phyloP scores from a whole-genome alignment of 2,797 vertebrate genomes.

The Siniperca undulata region DNA sequence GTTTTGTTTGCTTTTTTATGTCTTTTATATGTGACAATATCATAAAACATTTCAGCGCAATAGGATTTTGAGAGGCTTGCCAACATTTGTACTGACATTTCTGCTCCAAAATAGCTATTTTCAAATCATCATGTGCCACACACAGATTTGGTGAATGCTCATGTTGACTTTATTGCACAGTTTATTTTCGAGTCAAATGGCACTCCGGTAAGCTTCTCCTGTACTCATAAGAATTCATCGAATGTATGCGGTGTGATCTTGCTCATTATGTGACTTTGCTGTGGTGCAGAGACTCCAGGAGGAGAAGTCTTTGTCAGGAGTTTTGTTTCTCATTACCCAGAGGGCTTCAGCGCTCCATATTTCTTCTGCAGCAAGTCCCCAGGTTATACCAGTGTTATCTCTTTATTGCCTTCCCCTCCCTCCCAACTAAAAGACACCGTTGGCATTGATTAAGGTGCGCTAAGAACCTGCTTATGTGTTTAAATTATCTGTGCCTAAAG shows the following conservation, averaged over 20 bases:
- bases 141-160: slow-evolving; percentile 40
- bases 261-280: slow-evolving; percentile 81
- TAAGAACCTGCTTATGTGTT: slow-evolving; percentile 89
- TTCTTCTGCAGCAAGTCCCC: slow-evolving; percentile 84
- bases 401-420: slow-evolving; percentile 82
- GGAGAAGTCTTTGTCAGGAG: slow-evolving; percentile 87
- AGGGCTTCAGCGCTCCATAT: slow-evolving; percentile 81
- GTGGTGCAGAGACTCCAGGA: slow-evolving; percentile 75
- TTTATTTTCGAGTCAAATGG: slow-evolving; percentile 61
- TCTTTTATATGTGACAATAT: slow-evolving; percentile 46
- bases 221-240: slow-evolving; percentile 55
- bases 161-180: slow-evolving; percentile 49
- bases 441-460: slow-evolving; percentile 88
- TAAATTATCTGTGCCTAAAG: slow-evolving; percentile 87
- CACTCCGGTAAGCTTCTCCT: slow-evolving; percentile 41
- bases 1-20: slow-evolving; percentile 53
- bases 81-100: slow-evolving; percentile 46
- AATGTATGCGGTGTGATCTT: slow-evolving; percentile 60
- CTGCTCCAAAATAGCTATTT: slow-evolving; percentile 44
- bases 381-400: slow-evolving; percentile 85
- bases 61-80: slow-evolving; percentile 63
- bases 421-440: slow-evolving; percentile 81
- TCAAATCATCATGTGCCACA: slow-evolving; percentile 24
- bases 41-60: slow-evolving; percentile 49
- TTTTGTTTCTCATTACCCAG: slow-evolving; percentile 87